A percentile compares a stretch with the other conserved stretches of the same genome.
Conservation (phyloP, 2,888 invertebrate species). For the Lobophora halterata region DNA sequence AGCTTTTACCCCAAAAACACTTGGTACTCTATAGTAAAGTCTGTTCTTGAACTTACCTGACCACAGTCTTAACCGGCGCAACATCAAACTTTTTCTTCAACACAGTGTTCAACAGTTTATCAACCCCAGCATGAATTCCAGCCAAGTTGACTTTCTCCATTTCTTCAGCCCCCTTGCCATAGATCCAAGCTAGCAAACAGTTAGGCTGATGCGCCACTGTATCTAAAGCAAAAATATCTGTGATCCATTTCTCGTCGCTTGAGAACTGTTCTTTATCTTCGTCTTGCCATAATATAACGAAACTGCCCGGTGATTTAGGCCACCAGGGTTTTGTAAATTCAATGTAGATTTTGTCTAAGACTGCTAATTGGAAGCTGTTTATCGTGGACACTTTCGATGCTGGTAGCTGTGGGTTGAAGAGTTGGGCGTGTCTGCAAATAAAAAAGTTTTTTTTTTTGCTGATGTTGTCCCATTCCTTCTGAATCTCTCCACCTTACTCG, state of each 20-base stretch:
- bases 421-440: slow-evolving; percentile 56
- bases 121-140: slow-evolving; percentile 76
- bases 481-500: too few relatives aligned
- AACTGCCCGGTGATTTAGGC: slow-evolving; percentile 68
- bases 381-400: slow-evolving; percentile 78
- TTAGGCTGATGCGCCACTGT: slow-evolving; percentile 81
- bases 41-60: slow-evolving; percentile 64
- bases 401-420: slow-evolving; percentile 83
- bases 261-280: slow-evolving; percentile 73
- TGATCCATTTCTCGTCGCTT: slow-evolving; percentile 78
- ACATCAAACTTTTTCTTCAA: slow-evolving; percentile 73
- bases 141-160: slow-evolving; percentile 81
- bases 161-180: slow-evolving; percentile 80
- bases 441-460: too few relatives aligned
- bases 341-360: slow-evolving; percentile 85
- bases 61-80: slow-evolving; percentile 71
- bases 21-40: not conserved
- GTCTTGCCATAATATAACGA: slow-evolving; percentile 80
- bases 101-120: slow-evolving; percentile 76
- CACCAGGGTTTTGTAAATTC: slow-evolving; percentile 85
- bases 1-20: too few relatives aligned
- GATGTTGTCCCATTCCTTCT: too few relatives aligned
- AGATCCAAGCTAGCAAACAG: slow-evolving; percentile 84
- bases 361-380: slow-evolving; percentile 82
- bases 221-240: slow-evolving; percentile 82